phyloP scores from a whole-genome alignment of 2,888 invertebrate species.

The Cephus sareptanus region DNA sequence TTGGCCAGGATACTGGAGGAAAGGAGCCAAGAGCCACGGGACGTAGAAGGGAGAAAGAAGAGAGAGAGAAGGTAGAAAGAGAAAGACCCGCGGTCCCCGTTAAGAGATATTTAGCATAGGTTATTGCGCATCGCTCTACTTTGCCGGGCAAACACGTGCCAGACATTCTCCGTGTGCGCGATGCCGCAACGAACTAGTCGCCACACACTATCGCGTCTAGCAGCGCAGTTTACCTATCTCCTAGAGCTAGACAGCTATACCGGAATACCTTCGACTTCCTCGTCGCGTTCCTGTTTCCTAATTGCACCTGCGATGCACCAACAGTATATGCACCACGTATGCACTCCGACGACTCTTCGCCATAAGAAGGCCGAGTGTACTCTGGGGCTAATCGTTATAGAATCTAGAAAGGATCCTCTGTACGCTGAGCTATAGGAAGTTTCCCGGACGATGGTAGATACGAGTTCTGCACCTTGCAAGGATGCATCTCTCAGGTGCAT shows the following conservation, averaged over 20 bases:
- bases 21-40: slow-evolving; percentile 3
- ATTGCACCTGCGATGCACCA: background rate
- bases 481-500: slow-evolving; percentile 9
- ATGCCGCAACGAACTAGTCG: background rate
- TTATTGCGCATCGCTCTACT: slow-evolving; percentile 24
- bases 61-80: background rate
- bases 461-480: background rate
- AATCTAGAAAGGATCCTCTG: background rate
- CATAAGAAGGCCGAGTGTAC: background rate
- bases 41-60: background rate
- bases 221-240: background rate
- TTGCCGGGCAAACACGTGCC: slow-evolving; percentile 23
- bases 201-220: background rate
- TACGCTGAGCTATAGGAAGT: background rate
- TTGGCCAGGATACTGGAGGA: slow-evolving; percentile 12
- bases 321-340: background rate
- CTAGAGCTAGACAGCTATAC: slow-evolving; percentile 5
- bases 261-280: background rate
- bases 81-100: slow-evolving; percentile 17
- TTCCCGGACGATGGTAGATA: background rate
- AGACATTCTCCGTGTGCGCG: slow-evolving; percentile 1
- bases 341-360: background rate
- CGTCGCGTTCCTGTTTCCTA: background rate
- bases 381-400: background rate
- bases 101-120: slow-evolving; percentile 20